phyloP scores from a whole-genome alignment of 2,797 vertebrate genomes.

The Halcyon leucocephala region DNA sequence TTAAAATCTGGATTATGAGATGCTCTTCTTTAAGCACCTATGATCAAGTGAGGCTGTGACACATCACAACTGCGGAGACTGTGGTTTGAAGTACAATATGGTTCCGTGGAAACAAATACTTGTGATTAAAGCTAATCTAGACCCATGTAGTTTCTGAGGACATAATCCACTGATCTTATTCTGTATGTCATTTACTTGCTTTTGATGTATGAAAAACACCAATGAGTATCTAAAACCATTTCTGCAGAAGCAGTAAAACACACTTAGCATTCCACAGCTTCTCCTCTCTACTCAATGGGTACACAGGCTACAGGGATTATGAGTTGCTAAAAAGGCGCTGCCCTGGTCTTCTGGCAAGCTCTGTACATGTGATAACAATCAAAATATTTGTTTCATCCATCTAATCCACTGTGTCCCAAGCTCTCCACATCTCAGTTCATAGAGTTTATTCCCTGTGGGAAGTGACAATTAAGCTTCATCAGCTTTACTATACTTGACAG shows the following conservation, averaged over 20 bases:
- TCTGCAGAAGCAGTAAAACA: not conserved
- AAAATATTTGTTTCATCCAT: not conserved
- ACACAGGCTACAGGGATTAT: not conserved
- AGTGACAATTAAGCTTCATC: not conserved
- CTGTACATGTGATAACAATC: not conserved
- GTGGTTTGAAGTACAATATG: not conserved
- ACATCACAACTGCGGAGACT: not conserved
- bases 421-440: rapidly evolving
- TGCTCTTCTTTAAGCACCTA: not conserved
- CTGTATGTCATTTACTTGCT: not conserved
- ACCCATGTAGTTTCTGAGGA: not conserved
- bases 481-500: not conserved
- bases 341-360: not conserved
- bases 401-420: not conserved
- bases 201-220: not conserved
- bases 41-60: not conserved
- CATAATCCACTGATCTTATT: not conserved
- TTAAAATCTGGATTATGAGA: not conserved
- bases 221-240: not conserved
- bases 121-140: not conserved
- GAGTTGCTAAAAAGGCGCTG: not conserved
- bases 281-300: not conserved
- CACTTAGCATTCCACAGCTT: not conserved
- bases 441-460: not conserved
- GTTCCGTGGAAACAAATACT: not conserved